phyloP scores from a whole-genome alignment of 2,113 vertebrate genomes.

The Cygnus buccinator region DNA sequence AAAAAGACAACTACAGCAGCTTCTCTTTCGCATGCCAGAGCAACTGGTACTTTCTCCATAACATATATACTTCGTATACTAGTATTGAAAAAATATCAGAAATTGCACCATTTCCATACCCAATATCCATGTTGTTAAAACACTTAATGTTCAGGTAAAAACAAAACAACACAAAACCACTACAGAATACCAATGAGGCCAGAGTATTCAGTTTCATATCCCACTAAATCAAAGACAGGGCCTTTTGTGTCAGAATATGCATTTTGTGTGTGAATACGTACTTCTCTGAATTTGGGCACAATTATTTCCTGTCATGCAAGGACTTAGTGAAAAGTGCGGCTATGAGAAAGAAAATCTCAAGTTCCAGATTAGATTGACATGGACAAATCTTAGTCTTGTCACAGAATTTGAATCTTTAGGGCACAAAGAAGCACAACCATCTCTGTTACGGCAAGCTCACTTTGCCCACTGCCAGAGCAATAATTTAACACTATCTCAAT shows the following conservation, averaged over 20 bases:
- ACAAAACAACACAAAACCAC: not conserved
- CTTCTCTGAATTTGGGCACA: not conserved
- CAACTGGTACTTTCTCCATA: not conserved
- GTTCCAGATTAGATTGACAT: fast-evolving
- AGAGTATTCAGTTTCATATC: not conserved
- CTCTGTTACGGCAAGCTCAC: not conserved
- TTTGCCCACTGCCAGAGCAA: not conserved
- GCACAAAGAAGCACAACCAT: not conserved
- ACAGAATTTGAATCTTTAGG: not conserved
- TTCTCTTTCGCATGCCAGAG: not conserved
- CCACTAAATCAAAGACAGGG: not conserved
- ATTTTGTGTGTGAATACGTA: not conserved
- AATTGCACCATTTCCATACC: not conserved
- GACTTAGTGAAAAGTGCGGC: not conserved
- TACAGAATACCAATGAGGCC: not conserved
- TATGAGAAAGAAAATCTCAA: not conserved
- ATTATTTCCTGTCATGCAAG: not conserved
- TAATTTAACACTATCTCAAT: not conserved
- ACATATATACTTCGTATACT: not conserved
- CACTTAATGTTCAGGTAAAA: not conserved
- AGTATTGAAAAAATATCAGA: not conserved
- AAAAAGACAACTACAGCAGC: not conserved
- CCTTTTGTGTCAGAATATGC: fast-evolving
- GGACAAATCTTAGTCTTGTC: not conserved
- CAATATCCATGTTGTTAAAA: not conserved